A percentile compares a stretch with the other conserved stretches of the same genome.
Conservation (phyloP, 1,140 invertebrate species). For the Ostrea edulis region DNA sequence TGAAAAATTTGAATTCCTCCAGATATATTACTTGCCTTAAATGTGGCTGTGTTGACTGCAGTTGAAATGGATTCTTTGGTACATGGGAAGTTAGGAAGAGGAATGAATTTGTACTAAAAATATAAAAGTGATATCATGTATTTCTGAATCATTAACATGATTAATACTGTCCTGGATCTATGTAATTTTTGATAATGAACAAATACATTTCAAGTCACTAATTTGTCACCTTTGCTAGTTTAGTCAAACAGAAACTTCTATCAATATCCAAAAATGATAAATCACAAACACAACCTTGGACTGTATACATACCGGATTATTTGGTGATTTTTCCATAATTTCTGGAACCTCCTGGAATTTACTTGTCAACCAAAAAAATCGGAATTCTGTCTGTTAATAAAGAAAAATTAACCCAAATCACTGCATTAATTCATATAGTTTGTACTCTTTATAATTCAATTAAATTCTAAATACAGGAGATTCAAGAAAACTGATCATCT, state of each 20-base stretch:
- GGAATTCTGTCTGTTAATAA: conserved; percentile 85
- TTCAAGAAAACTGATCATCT: too few species aligned
- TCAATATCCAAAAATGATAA: too few species aligned
- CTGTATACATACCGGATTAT: conserved; percentile 70
- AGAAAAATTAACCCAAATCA: neutral
- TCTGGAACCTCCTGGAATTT: conserved; percentile 84
- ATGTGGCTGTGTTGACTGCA: conserved; percentile 62
- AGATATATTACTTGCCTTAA: conserved; percentile 61
- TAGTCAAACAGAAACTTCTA: too few species aligned
- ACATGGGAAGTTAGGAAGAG: conserved; percentile 70
- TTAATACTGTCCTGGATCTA: too few species aligned
- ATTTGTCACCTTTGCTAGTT: too few species aligned
- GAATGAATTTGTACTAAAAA: conserved; percentile 74
- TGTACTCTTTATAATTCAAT: too few species aligned
- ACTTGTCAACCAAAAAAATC: conserved; percentile 88
- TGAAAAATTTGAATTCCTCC: neutral
- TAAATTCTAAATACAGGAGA: too few species aligned
- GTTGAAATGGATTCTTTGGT: conserved; percentile 64
- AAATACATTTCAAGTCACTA: too few species aligned
- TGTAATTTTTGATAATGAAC: too few species aligned
- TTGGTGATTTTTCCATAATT: conserved; percentile 53
- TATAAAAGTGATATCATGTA: neutral
- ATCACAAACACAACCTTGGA: too few species aligned
- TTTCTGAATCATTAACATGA: too few species aligned
- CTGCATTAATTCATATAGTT: too few species aligned